Evolutionary conservation across 2,113 vertebrate genomes (phyloP).

Genomic region (Gopherus flavomarginatus): DNA sequence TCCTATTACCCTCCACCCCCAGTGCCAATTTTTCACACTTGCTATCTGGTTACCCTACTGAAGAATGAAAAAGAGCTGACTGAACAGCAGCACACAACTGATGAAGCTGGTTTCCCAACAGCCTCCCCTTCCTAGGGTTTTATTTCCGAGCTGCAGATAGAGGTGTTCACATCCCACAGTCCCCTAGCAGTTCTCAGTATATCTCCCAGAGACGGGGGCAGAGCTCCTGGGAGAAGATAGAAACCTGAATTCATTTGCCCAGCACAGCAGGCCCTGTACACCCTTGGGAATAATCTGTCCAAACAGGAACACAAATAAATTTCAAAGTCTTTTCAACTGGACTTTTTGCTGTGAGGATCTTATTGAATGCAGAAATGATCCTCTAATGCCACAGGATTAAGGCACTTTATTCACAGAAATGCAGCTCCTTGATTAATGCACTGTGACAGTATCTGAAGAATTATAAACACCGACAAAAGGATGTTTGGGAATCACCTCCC

Average conservation of each 20-base stretch:
- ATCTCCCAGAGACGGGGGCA: neutral
- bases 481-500: neutral
- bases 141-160: neutral
- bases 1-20: no score
- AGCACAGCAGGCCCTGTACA: neutral
- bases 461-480: neutral
- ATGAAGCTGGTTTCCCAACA: neutral
- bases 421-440: neutral
- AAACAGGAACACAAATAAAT: neutral
- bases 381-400: neutral
- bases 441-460: neutral
- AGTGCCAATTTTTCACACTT: no score
- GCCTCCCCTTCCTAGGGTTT: neutral
- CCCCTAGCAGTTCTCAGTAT: neutral
- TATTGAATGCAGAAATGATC: neutral
- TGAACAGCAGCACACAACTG: neutral
- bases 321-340: neutral
- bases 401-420: neutral
- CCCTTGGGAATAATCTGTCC: neutral
- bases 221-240: conserved; percentile 26
- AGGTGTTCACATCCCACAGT: neutral
- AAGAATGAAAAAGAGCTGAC: neutral
- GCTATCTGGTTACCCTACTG: no score
- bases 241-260: conserved; percentile 24
- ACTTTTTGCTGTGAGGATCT: neutral